Conservation (phyloP, 2,888 invertebrate genomes). For the Teleiodes luculella region DNA sequence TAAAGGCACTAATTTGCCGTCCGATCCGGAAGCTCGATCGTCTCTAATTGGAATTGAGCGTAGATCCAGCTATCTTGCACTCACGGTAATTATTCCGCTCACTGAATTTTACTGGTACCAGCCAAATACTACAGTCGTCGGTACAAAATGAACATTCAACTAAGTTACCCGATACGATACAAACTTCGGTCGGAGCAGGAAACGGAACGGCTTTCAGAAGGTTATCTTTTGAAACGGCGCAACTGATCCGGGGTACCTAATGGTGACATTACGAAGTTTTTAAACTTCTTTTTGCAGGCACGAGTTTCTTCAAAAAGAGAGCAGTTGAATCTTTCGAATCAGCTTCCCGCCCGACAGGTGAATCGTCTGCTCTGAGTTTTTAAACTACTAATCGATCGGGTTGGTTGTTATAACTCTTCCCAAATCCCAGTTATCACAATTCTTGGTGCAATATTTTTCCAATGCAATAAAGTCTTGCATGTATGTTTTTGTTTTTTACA, state of each 20-base stretch:
- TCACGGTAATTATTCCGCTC: constrained; percentile 4
- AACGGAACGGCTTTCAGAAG: not conserved
- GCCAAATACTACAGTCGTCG: not conserved
- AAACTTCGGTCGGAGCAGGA: not conserved
- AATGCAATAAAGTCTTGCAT: no score
- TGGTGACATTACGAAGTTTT: not conserved
- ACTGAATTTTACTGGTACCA: constrained; percentile 1
- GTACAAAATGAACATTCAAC: not conserved
- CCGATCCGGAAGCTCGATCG: not conserved
- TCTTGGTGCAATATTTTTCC: no score
- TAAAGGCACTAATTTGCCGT: not conserved
- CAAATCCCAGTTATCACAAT: no score
- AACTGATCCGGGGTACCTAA: not conserved
- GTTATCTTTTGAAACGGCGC: not conserved
- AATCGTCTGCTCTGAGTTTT: no score
- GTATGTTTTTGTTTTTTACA: no score
- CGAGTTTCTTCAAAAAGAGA: not conserved
- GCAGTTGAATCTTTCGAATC: not conserved
- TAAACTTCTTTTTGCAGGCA: not conserved
- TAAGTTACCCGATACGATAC: constrained; percentile 4
- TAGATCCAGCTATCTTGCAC: not conserved
- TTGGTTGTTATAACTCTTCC: no score
- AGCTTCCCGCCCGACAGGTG: not conserved
- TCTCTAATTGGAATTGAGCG: constrained; percentile 3
- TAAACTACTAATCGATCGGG: no score